Base-by-base conservation (phyloP, 2,797 vertebrate species). In the Platalea minor region DNA sequence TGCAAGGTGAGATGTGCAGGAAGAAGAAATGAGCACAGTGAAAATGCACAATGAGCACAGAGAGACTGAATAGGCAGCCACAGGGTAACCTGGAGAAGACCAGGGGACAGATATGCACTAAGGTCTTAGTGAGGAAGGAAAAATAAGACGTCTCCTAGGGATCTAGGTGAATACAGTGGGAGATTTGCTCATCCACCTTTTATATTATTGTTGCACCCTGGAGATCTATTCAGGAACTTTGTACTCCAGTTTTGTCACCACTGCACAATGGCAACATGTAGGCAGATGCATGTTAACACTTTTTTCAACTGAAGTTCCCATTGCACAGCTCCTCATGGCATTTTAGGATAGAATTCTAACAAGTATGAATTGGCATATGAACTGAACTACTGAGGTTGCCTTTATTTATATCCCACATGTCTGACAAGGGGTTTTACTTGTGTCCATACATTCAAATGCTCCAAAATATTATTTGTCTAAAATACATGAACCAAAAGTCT, bases 241-340 rank as follows among this genome's bases (percentile, higher is more conserved):
- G 6, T 24, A 59, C 6, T 70, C 23, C 13, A 19, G 3, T 29
- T 85, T 9, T 37, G 33, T 63, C 21, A 67, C 21, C 3, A 11
- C 17, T 73, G 18, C 12, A 39, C 31, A 53, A 0, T 3, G 5
- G 5, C 35, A 73, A 68, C 17, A 0, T n/a, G 9, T 17, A 61
- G 46, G 24, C 7, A 85, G 33, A 72, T 50, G 70, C 28, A 50
- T 3, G 6, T 69, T 48, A 54, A 54, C 8, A 10, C 3, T 17
- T 82, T 61, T 79, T 76, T 33, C 12, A 67, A 1, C 8, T 4
- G 0, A 63, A 89, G 41, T 60, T 91, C 31, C 17, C 35, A 4
- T 45, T 9, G 1, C 43, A 67, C 7, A 83, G 26, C 2, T 76
- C 33, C 26, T 74, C 13, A 23, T 31, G 7, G 15, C 5, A 41